A percentile compares a stretch with the other conserved stretches of the same genome.
phyloP scores from a whole-genome alignment of 2,113 vertebrate species.

The Spizaetus ornatus region DNA sequence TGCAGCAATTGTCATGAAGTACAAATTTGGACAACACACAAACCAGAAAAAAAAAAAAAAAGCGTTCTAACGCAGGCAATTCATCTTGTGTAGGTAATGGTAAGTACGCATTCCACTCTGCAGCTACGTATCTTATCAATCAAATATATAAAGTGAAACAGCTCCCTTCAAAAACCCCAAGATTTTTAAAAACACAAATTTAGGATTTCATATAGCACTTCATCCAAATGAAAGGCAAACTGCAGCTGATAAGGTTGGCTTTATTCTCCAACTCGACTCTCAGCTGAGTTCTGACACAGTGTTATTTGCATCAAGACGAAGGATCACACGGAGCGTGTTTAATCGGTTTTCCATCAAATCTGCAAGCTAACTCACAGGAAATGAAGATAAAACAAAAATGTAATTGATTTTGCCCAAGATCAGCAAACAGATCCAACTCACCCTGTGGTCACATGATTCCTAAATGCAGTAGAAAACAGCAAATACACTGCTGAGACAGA shows the following conservation, averaged over 20 bases:
- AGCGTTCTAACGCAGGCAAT: neutral
- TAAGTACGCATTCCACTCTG: neutral
- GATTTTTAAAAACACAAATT: neutral
- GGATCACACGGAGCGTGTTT: neutral
- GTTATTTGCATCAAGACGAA: neutral
- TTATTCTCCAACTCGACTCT: neutral
- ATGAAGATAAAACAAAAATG: neutral
- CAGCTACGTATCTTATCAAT: neutral
- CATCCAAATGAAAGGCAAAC: neutral
- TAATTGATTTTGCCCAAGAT: neutral
- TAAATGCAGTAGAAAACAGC: neutral
- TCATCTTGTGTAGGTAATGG: neutral
- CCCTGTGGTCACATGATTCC: neutral
- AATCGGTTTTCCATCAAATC: neutral
- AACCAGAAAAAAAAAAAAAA: neutral
- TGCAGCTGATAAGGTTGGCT: neutral
- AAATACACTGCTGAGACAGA: neutral
- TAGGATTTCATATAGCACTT: neutral
- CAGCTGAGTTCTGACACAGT: neutral
- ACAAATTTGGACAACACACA: rapidly evolving
- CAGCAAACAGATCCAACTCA: neutral
- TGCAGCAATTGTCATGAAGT: neutral
- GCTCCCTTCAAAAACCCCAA: neutral
- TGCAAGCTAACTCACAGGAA: neutral
- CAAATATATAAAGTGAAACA: neutral